Evolutionary conservation across 1,140 invertebrate species (phyloP), one percentile per base, ranked within the genome.

Genomic region (Spodoptera frugiperda): DNA sequence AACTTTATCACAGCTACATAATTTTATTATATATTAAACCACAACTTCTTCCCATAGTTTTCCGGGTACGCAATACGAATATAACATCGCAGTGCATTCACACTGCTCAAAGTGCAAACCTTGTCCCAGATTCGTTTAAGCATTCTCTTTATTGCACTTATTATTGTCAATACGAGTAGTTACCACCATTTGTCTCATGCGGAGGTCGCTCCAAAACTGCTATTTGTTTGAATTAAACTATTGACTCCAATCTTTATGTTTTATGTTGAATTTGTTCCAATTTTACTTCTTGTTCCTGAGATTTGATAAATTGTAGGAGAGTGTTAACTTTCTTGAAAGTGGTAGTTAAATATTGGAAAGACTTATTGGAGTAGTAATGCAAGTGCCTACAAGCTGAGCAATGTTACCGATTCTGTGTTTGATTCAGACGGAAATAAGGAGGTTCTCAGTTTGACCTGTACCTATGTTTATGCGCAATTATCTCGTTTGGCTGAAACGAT

Each of bases 111-210:
- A 65, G 39, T 65, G 61, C 61, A 65, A 55, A 71, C 68, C 68
- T 71, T 71, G 68, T 71, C 53, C 68, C 49, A 71, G 53, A 71
- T 71, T 44, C 68, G 46, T 55, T 71, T 44, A 39, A 55, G 53
- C 53, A 71, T 71, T 71, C 51, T 71, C 68, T 71, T 65, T 71
- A 71, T 71, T 71, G 33, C 68, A 55, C 51, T 71, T 68, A 33
- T 68, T 71, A 44, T 71, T 55, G 25, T 19, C 68, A 57, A 71
- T 71, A 54, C 17, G 44, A 33, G 39, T 12, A n/a, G n/a, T n/a
- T n/a, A 46, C 17, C 21, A 33, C 19, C 17, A 57, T 71, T 71
- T 46, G 51, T 25, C 30, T 57, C 25, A 57, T 49, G 53, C 33
- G 53, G 44, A 55, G 68, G 51, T 71, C 51, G 44, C 46, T 15